Conservation (phyloP, 1,140 invertebrate species). For the Zaprionus gabonicus region DNA sequence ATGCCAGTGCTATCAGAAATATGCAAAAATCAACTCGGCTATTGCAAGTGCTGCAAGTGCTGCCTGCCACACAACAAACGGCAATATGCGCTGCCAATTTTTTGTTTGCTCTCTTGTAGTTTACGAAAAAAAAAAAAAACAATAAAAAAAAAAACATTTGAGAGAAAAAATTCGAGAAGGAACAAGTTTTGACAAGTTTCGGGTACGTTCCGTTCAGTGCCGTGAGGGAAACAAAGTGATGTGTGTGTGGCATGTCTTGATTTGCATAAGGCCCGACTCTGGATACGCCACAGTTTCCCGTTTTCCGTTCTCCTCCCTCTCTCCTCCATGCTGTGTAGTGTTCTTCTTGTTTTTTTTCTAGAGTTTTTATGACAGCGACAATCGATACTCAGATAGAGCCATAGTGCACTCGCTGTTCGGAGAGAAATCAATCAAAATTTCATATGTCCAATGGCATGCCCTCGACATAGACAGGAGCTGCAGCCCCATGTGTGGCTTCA, state of each 20-base stretch:
- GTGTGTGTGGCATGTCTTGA: slow-evolving; percentile 77
- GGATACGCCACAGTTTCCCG: slow-evolving; percentile 33
- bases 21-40: slow-evolving; percentile 76
- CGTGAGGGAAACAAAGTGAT: slow-evolving; percentile 65
- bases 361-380: slow-evolving; percentile 78
- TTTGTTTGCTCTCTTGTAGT: slow-evolving; percentile 34
- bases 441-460: slow-evolving; percentile 68
- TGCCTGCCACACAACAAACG: slow-evolving; percentile 57
- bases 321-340: background rate
- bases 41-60: slow-evolving; percentile 63
- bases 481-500: background rate
- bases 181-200: slow-evolving; percentile 71
- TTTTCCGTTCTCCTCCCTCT: background rate
- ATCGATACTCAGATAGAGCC: slow-evolving; percentile 66
- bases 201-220: background rate
- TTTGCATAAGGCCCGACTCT: slow-evolving; percentile 72
- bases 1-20: slow-evolving; percentile 71
- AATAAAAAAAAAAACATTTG: slow-evolving; percentile 8
- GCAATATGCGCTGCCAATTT: slow-evolving; percentile 64
- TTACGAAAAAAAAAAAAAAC: slow-evolving; percentile 17
- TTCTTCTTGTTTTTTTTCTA: slow-evolving; percentile 42
- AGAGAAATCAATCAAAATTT: slow-evolving; percentile 77
- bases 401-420: slow-evolving; percentile 45
- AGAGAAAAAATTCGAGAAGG: slow-evolving; percentile 30
- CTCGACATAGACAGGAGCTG: slow-evolving; percentile 2